Evolutionary conservation across 1,140 invertebrate genomes (phyloP).

Genomic region (Oncopeltus fasciatus): DNA sequence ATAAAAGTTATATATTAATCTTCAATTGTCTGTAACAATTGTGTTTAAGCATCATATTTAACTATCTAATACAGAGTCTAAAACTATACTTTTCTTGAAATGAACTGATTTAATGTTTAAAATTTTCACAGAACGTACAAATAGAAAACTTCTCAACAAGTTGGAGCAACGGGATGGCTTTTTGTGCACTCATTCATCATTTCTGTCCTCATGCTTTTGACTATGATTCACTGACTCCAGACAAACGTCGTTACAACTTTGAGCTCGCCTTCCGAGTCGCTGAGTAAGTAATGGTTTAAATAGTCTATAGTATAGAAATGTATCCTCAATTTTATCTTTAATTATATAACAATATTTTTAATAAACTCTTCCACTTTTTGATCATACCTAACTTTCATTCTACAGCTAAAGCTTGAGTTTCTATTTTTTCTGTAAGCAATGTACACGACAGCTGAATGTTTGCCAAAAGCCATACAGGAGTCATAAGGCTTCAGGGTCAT

Average conservation of each 20-base stretch:
- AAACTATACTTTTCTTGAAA: no score
- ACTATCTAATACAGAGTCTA: no score
- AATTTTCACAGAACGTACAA: conserved; percentile 65
- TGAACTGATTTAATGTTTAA: not conserved
- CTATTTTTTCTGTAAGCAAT: no score
- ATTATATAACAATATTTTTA: no score
- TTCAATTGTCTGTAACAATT: no score
- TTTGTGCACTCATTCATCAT: conserved; percentile 91
- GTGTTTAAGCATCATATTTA: no score
- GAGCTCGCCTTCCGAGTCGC: conserved; percentile 90
- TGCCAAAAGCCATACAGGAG: no score
- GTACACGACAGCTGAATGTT: no score
- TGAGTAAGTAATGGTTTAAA: conserved; percentile 59
- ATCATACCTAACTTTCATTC: not conserved
- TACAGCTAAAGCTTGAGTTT: no score
- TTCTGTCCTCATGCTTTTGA: conserved; percentile 93
- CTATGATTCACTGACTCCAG: conserved; percentile 68
- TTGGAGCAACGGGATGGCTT: conserved; percentile 91
- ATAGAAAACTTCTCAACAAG: conserved; percentile 92
- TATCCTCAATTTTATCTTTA: not conserved
- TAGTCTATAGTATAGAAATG: not conserved
- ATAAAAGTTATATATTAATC: no score
- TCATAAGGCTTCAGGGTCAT: no score
- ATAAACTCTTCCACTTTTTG: no score
- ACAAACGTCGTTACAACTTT: conserved; percentile 84